phyloP scores from a whole-genome alignment of 2,113 vertebrate species.

The Malurus melanocephalus region DNA sequence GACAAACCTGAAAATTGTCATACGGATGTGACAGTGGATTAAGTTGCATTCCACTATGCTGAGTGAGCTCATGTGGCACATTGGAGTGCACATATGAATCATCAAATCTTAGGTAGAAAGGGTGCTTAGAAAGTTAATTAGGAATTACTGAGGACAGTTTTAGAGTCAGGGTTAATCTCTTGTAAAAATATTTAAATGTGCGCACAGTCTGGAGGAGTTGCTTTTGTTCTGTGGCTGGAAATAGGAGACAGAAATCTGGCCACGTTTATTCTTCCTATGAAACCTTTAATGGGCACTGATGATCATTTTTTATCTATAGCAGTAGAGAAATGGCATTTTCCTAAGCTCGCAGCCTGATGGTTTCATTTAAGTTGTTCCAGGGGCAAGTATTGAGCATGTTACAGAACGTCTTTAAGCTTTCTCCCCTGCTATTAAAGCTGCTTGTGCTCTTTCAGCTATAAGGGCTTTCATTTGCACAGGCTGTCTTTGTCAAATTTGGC shows the following conservation, averaged over 20 bases:
- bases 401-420: conserved; percentile 6
- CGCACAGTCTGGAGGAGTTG: neutral
- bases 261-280: neutral
- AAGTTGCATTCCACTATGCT: neutral
- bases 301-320: neutral
- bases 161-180: neutral
- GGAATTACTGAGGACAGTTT: neutral
- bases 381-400: neutral
- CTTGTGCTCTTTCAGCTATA: neutral
- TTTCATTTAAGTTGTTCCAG: neutral
- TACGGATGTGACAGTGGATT: neutral
- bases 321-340: neutral
- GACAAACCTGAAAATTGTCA: neutral
- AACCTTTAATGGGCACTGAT: neutral
- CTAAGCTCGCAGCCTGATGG: neutral
- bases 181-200: neutral
- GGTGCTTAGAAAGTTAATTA: neutral
- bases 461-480: conserved; percentile 27
- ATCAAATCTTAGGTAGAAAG: neutral
- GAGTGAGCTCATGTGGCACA: neutral
- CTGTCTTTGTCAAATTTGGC: conserved; percentile 39
- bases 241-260: neutral
- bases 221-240: neutral
- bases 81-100: neutral
- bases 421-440: neutral